Evolutionary conservation across 2,888 invertebrate species (phyloP), one percentile per base, ranked within the genome.

Genomic region (Trachelus troglodyta): DNA sequence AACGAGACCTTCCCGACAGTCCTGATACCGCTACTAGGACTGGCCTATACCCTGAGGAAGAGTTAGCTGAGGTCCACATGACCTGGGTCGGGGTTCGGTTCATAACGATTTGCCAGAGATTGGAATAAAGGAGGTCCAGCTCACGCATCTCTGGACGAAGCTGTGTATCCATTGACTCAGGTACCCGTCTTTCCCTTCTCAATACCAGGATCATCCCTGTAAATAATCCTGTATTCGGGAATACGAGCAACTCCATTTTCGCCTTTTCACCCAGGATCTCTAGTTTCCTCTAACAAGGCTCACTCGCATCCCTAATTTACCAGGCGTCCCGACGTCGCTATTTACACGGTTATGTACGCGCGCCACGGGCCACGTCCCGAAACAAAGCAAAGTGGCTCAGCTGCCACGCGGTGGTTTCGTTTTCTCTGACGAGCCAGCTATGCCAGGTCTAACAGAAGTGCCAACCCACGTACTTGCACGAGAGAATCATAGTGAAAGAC

Each of bases 71-170:
- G 23, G 23, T 23, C 23, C 6, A 2, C 56, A 9, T 9, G 2
- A 56, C 56, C 56, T n/a, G 31, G 34, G 9, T n/a, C 79, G 79
- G 76, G 69, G 76, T 34, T 31, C 77, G 75, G 79, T 83, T 79
- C 80, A 82, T 83, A 82, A 83, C 82, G 80, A 81, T 82, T 83
- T 79, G 69, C 78, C 79, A 76, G 81, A 79, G 81, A 82, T 85
- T 82, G 81, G 82, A 83, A 81, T 80, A 79, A 82, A 83, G 79
- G 82, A 83, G 84, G 82, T 81, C 81, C 80, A 79, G 77, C 81
- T 79, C 79, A 79, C 81, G 79, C 77, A 82, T 82, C 79, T 79
- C 75, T 2, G 15, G 23, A 6, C 0, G 23, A 1, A 56, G 9
- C 23, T 1, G 56, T 23, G 23, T 23, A 9, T 9, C 56, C 6